A percentile compares a stretch with the other conserved stretches of the same genome.
Evolutionary conservation across 2,113 vertebrate species (phyloP).

Genomic region (Addax nasomaculatus): DNA sequence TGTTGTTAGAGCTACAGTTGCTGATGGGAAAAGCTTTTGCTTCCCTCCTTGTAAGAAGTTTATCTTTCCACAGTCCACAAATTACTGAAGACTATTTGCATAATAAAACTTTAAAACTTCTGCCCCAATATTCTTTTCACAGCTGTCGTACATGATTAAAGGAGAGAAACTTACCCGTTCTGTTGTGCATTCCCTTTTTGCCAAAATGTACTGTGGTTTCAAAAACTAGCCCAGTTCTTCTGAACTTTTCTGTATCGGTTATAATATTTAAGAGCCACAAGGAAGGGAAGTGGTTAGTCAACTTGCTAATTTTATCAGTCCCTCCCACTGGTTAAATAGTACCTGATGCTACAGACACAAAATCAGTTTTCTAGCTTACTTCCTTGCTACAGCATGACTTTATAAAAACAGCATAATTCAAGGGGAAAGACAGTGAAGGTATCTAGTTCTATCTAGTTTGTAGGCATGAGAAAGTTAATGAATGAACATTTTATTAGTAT

Average conservation of each 20-base stretch:
- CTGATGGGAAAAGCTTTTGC: background rate
- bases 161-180: slow-evolving; percentile 80
- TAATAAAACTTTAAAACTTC: background rate
- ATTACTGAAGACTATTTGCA: slow-evolving; percentile 10
- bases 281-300: slow-evolving; percentile 86
- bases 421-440: background rate
- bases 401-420: slow-evolving; percentile 3
- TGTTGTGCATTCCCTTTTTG: slow-evolving; percentile 71
- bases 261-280: slow-evolving; percentile 79
- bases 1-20: background rate
- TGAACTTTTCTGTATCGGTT: slow-evolving; percentile 78
- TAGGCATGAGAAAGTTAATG: slow-evolving; percentile 47
- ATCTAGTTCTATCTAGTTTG: background rate
- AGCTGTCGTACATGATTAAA: slow-evolving; percentile 49
- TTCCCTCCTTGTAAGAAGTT: background rate
- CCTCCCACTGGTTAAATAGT: slow-evolving; percentile 78
- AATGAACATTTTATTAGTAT: slow-evolving; percentile 64
- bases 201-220: slow-evolving; percentile 68
- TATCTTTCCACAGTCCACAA: background rate
- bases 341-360: slow-evolving; percentile 50
- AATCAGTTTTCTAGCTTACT: slow-evolving; percentile 57
- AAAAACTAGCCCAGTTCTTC: slow-evolving; percentile 72
- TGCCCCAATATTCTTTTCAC: background rate
- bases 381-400: slow-evolving; percentile 19
- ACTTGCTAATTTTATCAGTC: slow-evolving; percentile 79